These are phyloP conservation scores for Zaprionus lachaisei DNA, from an alignment of 1,140 invertebrate genomes.

Conservation along the genomic window DNA sequence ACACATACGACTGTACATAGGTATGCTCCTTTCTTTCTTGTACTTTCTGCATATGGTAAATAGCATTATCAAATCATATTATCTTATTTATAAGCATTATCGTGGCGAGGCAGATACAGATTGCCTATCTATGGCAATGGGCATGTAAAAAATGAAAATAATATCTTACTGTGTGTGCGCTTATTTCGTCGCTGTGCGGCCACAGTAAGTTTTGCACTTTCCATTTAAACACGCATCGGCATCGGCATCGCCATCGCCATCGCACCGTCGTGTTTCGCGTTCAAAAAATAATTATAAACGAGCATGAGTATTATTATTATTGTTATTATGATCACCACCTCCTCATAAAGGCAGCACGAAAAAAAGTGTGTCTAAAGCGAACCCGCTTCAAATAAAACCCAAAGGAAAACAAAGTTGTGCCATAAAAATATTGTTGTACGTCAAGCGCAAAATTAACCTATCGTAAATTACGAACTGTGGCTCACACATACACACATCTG, in stretches of 20 bases:
- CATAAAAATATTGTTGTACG: constrained; percentile 54
- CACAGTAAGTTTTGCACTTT: constrained; percentile 82
- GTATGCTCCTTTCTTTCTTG: constrained; percentile 50
- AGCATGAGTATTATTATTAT: too few relatives aligned
- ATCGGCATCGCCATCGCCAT: constrained; percentile 24
- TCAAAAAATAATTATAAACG: constrained; percentile 38
- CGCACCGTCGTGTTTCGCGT: constrained; percentile 7
- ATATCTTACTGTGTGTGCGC: constrained; percentile 72
- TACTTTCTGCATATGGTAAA: constrained; percentile 83
- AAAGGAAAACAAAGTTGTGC: constrained; percentile 31
- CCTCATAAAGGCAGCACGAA: neutral
- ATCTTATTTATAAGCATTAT: constrained; percentile 84
- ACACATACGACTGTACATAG: neutral
- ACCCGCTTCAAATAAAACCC: neutral
- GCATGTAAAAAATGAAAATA: constrained; percentile 71
- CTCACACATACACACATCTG: constrained; percentile 19
- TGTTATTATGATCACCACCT: neutral
- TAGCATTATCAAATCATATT: constrained; percentile 84
- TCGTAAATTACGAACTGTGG: constrained; percentile 66
- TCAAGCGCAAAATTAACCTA: constrained; percentile 59
- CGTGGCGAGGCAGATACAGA: constrained; percentile 77
- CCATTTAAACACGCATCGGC: constrained; percentile 74
- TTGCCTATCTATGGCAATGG: constrained; percentile 82
- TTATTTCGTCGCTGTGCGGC: constrained; percentile 71
- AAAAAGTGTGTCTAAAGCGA: constrained; percentile 1